phyloP scores from a whole-genome alignment of 2,113 vertebrate genomes.

The Oreochromis niloticus region DNA sequence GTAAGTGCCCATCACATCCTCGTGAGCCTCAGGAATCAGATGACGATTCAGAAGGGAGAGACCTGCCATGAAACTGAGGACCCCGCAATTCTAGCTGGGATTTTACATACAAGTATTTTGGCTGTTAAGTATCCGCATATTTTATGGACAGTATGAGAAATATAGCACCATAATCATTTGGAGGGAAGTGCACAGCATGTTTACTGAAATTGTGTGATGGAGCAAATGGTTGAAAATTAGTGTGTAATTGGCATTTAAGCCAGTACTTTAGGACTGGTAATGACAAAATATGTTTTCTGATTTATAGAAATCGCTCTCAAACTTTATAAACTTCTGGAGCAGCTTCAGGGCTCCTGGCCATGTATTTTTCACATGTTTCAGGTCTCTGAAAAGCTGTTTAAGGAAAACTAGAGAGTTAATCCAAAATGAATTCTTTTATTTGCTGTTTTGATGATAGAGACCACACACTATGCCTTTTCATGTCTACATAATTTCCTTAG shows the following conservation, averaged over 20 bases:
- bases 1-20: not conserved
- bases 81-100: not conserved
- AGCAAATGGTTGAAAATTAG: not conserved
- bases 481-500: not conserved
- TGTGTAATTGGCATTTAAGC: not conserved
- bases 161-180: not conserved
- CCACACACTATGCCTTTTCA: accelerated
- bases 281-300: not conserved
- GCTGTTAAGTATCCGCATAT: not conserved
- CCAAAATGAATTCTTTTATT: not conserved
- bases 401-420: not conserved
- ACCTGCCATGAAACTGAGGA: not conserved
- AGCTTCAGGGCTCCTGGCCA: not conserved
- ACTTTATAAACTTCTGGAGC: not conserved
- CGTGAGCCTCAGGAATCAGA: not conserved
- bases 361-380: not conserved
- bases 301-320: not conserved
- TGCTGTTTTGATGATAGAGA: not conserved
- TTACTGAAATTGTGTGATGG: not conserved
- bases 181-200: not conserved
- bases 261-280: not conserved
- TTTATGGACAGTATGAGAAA: not conserved
- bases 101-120: not conserved
- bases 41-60: not conserved
- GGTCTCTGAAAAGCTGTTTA: not conserved